These are phyloP conservation scores for Antennarius striatus DNA, from an alignment of 2,113 vertebrate species.

Conservation along the genomic window DNA sequence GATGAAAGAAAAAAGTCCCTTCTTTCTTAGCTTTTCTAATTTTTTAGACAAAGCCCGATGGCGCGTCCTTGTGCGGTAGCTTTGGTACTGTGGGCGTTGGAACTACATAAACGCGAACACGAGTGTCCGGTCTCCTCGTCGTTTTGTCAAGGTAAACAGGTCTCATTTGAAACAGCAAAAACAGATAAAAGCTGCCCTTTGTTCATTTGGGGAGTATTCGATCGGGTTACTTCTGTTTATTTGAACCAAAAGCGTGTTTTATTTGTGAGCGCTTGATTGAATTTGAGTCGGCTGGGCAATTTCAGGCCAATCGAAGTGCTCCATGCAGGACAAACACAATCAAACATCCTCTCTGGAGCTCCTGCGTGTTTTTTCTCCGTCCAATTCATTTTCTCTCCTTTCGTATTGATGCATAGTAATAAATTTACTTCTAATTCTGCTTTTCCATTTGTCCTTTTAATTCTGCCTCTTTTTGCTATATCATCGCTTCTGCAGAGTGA, in stretches of 20 bases:
- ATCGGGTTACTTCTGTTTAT: conserved; percentile 28
- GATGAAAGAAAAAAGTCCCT: too few species aligned
- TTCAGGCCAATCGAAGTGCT: conserved; percentile 26
- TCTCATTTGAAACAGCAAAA: neutral
- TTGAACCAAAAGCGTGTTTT: conserved; percentile 24
- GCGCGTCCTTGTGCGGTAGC: neutral
- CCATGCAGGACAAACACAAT: conserved; percentile 34
- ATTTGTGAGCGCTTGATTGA: conserved; percentile 41
- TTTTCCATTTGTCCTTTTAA: conserved; percentile 15
- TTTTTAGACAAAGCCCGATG: neutral
- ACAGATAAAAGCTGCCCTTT: conserved; percentile 25
- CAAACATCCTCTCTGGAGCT: conserved; percentile 26
- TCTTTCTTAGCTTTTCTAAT: neutral
- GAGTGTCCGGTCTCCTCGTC: neutral
- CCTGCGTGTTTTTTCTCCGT: conserved; percentile 17
- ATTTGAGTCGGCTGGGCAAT: conserved; percentile 36
- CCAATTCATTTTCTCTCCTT: neutral
- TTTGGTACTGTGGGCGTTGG: neutral
- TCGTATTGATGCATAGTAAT: conserved; percentile 12
- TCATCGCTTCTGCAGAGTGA: conserved; percentile 10
- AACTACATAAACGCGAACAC: conserved; percentile 6
- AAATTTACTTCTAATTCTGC: conserved; percentile 36
- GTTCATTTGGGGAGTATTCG: conserved; percentile 13
- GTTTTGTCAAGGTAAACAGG: neutral
- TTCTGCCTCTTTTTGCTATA: conserved; percentile 34